Evolutionary conservation across 2,888 invertebrate species (phyloP), one percentile per base, ranked within the genome.

Genomic region (Agonopterix heracliana): DNA sequence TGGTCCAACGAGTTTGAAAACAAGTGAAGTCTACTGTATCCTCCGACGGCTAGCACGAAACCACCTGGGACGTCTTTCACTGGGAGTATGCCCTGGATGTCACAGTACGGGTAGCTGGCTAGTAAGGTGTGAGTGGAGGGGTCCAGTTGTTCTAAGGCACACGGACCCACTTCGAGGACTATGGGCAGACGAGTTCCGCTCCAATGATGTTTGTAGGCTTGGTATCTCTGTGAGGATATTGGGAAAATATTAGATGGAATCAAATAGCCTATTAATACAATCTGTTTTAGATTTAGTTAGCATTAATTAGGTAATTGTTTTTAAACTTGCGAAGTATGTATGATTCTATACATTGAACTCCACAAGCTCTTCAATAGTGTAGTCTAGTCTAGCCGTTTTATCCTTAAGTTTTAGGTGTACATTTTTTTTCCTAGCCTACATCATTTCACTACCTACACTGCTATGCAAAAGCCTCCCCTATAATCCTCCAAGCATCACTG

Each of bases 131-230:
- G 95, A 1, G 95, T 95, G 0, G 95, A 93, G 1, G 96, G 94
- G 79, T 98, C 97, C 51, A 97, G 80, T 79, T 99, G 99, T 74
- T 98, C 96, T 49, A 99, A 80, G 34, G 97, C 95, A 74, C 95
- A 95, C 0, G 96, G 94, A n/a, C 96, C 96, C 1, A 98, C 95
- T 90, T 98, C 97, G 53, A 99, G 84, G 17, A 95, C 92, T 12
- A 97, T 92, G 0, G 97, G 96, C 41, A 98, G 89, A 54, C 95
- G 92, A 36, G 94, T 95, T 47, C 98, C 98, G 44, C 98, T 97
- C 98, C 99, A 99, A 70, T 98, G 98, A 71, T 96, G 94, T 84
- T 99, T 99, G 80, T 95, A 96, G 4, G 96, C 96, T 82, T 95
- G 94, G 81, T 94, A 98, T 68, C 92, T 92, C 95, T 96, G 82